A percentile compares a stretch with the other conserved stretches of the same genome.
phyloP scores from a whole-genome alignment of 2,888 invertebrate genomes.

The Allygus modestus region DNA sequence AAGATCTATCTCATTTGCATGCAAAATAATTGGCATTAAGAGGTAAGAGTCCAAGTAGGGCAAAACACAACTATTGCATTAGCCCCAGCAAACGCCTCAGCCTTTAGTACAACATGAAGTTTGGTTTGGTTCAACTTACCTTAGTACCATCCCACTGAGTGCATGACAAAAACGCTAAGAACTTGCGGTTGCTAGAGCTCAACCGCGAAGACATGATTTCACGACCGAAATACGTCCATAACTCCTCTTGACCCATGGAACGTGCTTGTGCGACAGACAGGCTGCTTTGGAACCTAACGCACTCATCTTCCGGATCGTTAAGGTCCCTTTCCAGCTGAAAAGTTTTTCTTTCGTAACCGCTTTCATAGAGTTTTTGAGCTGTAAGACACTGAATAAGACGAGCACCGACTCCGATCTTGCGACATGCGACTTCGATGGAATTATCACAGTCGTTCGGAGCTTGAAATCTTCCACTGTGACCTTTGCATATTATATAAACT shows the following conservation, averaged over 20 bases:
- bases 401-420: conserved; percentile 86
- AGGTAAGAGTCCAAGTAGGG: too few relatives aligned
- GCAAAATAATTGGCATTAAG: too few relatives aligned
- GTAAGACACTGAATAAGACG: conserved; percentile 91
- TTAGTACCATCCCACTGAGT: conserved; percentile 83
- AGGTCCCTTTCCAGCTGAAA: conserved; percentile 83
- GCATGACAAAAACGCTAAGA: conserved; percentile 92
- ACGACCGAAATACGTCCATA: conserved; percentile 91
- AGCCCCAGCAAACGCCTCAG: too few relatives aligned
- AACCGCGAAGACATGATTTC: conserved; percentile 87
- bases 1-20: too few relatives aligned
- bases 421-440: conserved; percentile 84
- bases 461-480: conserved; percentile 89
- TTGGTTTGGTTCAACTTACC: not conserved
- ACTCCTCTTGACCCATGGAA: conserved; percentile 84
- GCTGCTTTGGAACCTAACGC: conserved; percentile 85
- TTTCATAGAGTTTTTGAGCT: conserved; percentile 91
- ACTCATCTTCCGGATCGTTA: conserved; percentile 76
- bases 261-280: conserved; percentile 84
- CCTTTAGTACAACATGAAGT: too few relatives aligned
- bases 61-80: too few relatives aligned
- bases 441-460: conserved; percentile 81
- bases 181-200: conserved; percentile 85
- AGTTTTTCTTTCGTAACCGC: conserved; percentile 86
- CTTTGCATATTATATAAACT: conserved; percentile 89